Base-by-base conservation (phyloP, 2,888 invertebrate species). In the Pterostichus niger region DNA sequence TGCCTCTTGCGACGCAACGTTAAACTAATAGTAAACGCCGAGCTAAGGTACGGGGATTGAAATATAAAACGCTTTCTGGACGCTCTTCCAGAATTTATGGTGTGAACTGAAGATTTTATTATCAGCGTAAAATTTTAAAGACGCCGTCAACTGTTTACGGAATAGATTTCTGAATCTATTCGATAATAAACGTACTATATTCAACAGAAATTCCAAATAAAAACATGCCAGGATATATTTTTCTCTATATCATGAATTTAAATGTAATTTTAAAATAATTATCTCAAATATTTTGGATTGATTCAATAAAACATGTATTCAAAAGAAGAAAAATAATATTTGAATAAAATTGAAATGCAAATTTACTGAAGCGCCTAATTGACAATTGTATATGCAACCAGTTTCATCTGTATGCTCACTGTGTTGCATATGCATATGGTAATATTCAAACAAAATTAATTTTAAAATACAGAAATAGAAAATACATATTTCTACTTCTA, bases 11-110 rank as follows among this genome's bases (percentile, higher is more conserved):
- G 75, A 17, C 46, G 75, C 49, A 61, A 82, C 31, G 17, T 52
- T 82, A 82, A 82, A 82, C 80, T 82, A 82, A 82, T 82, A 75
- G 82, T 82, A 82, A 82, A 82, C 77, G 77, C 54, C 15, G 13
- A n/a, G 40, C 40, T 33, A 24, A 77, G 79, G 46, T 79, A 79
- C 64, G 79, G 24, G 64, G 68, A 78, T 78, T 52, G 59, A 79
- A 79, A 68, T 64, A 79, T 79, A 79, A 79, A 79, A 64, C 52
- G 64, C 15, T 64, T 71, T 44, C 52, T 56, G 61, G 56, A 78
- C 79, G 79, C 68, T 68, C 31, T 68, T 68, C 33, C 59, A 31
- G 64, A 79, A 64, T 79, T 79, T 79, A 79, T 79, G 79, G 68
- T 68, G 79, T 64, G 79, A 79, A 79, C 61, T 79, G 15, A 24